phyloP scores from a whole-genome alignment of 2,888 invertebrate species.

The Tubulanus polymorphus region DNA sequence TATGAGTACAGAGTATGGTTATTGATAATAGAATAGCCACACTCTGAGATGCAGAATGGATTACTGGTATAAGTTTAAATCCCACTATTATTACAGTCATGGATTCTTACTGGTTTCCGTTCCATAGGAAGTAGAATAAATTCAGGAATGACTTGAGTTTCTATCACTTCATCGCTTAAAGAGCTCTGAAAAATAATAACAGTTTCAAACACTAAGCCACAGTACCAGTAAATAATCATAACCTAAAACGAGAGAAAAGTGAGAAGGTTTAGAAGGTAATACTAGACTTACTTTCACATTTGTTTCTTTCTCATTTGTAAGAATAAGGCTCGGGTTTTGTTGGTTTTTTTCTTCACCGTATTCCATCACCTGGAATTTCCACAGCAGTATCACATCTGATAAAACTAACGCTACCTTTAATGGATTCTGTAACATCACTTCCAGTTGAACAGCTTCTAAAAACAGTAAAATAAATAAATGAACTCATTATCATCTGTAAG shows the following conservation, averaged over 20 bases:
- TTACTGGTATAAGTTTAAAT: no score
- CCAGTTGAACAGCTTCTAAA: constrained; percentile 73
- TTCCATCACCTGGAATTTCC: constrained; percentile 61
- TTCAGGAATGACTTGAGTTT: constrained; percentile 44
- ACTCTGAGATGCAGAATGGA: no score
- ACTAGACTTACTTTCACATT: constrained; percentile 3
- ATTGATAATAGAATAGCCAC: no score
- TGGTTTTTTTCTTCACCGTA: constrained; percentile 24
- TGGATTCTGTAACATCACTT: constrained; percentile 72
- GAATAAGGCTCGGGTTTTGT: constrained; percentile 27
- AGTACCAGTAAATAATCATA: no score
- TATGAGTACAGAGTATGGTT: no score
- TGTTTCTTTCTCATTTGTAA: constrained; percentile 35
- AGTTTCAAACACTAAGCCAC: constrained; percentile 30
- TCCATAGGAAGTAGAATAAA: constrained; percentile 35
- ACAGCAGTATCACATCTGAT: constrained; percentile 68
- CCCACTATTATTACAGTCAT: no score
- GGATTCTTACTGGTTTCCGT: constrained; percentile 10
- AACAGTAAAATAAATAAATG: constrained; percentile 1
- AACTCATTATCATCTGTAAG: no score
- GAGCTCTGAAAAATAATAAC: constrained; percentile 43
- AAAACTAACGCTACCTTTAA: constrained; percentile 69
- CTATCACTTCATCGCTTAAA: constrained; percentile 43
- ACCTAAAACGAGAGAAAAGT: no score
- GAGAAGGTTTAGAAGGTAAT: no score